A percentile compares a stretch with the other conserved stretches of the same genome.
phyloP scores from a whole-genome alignment of 2,113 vertebrate species.

The Equus przewalskii region DNA sequence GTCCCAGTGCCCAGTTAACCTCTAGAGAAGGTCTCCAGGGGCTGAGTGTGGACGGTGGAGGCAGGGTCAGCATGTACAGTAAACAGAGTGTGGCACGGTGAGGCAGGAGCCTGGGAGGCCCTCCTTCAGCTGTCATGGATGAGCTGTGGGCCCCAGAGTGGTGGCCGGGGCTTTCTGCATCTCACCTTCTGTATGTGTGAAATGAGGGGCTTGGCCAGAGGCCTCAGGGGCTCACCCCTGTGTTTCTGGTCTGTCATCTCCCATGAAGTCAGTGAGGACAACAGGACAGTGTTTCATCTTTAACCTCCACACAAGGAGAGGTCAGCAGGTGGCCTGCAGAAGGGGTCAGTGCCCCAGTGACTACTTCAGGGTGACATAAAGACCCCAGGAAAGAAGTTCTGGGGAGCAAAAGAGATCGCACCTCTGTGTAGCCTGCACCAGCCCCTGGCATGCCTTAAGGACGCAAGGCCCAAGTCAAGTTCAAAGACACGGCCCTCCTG shows the following conservation, averaged over 20 bases:
- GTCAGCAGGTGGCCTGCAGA: not conserved
- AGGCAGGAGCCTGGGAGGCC: not conserved
- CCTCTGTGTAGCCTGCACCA: not conserved
- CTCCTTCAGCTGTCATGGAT: not conserved
- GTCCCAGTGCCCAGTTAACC: not conserved
- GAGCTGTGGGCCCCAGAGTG: not conserved
- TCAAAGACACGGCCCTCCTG: not conserved
- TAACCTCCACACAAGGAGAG: not conserved
- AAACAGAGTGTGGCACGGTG: rapidly evolving
- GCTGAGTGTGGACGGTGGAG: no score
- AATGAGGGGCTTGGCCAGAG: not conserved
- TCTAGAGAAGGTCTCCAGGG: not conserved
- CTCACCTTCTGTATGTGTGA: not conserved
- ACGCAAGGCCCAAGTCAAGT: not conserved
- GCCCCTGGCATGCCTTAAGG: not conserved
- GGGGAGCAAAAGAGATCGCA: not conserved
- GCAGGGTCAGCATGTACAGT: rapidly evolving
- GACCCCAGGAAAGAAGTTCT: not conserved
- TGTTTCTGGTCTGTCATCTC: not conserved
- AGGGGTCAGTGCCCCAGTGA: not conserved
- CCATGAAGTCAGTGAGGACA: not conserved
- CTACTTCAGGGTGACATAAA: not conserved
- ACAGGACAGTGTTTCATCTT: not conserved
- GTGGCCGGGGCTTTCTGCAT: not conserved
- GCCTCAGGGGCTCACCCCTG: not conserved